Conservation (phyloP, 2,113 vertebrate species). For the Cephalopterus ornatus region DNA sequence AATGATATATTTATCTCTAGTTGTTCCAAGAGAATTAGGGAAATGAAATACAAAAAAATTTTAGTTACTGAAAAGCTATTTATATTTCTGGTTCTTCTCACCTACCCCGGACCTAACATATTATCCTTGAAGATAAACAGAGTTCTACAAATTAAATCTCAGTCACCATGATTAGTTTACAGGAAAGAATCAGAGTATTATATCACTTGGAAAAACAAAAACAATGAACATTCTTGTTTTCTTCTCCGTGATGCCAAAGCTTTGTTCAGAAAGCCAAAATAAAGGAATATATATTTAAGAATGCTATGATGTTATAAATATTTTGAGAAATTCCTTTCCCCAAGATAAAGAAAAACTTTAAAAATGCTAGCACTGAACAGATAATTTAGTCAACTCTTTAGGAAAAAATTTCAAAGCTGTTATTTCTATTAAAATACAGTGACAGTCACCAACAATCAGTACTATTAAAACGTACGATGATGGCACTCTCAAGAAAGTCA, state of each 20-base stretch:
- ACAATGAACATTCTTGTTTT: neutral
- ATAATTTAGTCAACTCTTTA: neutral
- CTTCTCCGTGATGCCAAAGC: neutral
- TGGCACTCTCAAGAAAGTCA: neutral
- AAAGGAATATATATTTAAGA: neutral
- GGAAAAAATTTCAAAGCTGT: neutral
- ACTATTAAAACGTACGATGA: neutral
- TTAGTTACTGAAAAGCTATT: neutral
- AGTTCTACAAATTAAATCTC: neutral
- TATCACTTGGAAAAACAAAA: neutral
- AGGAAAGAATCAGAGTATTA: neutral
- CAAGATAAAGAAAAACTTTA: neutral
- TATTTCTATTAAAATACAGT: neutral
- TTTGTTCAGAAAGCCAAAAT: neutral
- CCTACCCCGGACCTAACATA: neutral
- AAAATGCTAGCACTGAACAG: neutral
- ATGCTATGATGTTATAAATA: neutral
- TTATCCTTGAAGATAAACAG: neutral
- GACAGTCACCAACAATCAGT: neutral
- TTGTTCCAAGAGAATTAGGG: neutral
- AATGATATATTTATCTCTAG: neutral
- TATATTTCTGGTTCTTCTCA: neutral
- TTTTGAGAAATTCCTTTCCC: neutral
- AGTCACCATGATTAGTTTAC: neutral
- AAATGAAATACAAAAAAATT: neutral